Base-by-base conservation (phyloP, 2,888 invertebrate species). In the Euspilapteryx auroguttella region DNA sequence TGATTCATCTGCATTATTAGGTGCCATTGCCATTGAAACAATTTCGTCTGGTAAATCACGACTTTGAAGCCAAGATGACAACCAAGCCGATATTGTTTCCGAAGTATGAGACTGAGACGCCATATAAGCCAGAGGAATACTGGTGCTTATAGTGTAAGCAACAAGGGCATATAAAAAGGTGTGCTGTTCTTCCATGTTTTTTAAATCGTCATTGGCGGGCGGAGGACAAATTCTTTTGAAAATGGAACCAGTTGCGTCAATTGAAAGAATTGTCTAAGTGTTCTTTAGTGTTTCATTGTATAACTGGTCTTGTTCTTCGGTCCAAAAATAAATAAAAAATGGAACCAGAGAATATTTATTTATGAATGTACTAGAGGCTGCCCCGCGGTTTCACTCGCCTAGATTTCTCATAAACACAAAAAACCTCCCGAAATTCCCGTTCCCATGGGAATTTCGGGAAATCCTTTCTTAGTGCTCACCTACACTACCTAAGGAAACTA, bases 1-100 rank as follows among this genome's bases (percentile, higher is more conserved):
- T 11, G 32, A 34, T 24, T 36, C 35, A 24, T 36, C 35, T 29
- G n/a, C n/a, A n/a, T n/a, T n/a, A n/a, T n/a, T n/a, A n/a, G n/a
- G n/a, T n/a, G n/a, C n/a, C n/a, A n/a, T n/a, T n/a, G n/a, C n/a
- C n/a, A n/a, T n/a, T n/a, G 32, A 12, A 7, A 33, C 25, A 14
- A 35, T 33, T 32, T 35, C 28, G 26, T 35, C 32, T 12, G 34
- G 36, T 17, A 17, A 17, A 17, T 17, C 5, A 6, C 17, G 17
- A 17, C 8, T 17, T 17, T 13, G 22, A 24, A 26, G 28, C 30
- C 32, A 31, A 15, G 31, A 27, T 17, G 21, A 29, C 31, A 34
- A 31, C 34, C 34, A 31, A 7, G 31, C 17, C 27, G 33, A 31
- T 31, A 34, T 31, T 10, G 31, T 27, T 24, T 34, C 34, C 21